Evolutionary conservation across 1,140 invertebrate species (phyloP).

Genomic region (Liolophura sinensis): DNA sequence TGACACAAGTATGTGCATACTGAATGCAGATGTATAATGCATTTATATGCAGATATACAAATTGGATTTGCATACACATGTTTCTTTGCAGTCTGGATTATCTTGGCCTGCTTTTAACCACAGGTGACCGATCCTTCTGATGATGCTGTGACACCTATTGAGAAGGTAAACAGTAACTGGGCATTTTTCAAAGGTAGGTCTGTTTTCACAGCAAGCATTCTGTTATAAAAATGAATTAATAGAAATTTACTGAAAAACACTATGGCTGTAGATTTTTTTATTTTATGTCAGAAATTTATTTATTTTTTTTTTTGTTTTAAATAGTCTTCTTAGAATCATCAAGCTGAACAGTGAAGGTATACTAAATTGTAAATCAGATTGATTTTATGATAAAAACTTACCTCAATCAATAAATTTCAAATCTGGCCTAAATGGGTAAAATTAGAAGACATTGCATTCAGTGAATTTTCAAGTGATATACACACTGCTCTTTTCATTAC

Average conservation of each 20-base stretch:
- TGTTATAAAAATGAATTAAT: neutral
- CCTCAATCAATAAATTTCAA: no score
- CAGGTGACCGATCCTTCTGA: slow-evolving; percentile 3
- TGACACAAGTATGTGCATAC: neutral
- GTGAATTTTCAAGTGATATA: neutral
- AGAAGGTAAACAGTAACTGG: slow-evolving; percentile 14
- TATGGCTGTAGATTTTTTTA: neutral
- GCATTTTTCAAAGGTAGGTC: slow-evolving; percentile 15
- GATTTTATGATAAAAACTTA: no score
- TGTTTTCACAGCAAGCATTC: no score
- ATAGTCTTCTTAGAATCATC: no score
- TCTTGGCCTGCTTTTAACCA: neutral
- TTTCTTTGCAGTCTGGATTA: neutral
- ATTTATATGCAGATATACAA: neutral
- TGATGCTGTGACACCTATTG: neutral
- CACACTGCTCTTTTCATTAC: no score
- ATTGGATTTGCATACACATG: neutral
- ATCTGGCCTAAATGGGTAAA: no score
- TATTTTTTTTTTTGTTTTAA: neutral
- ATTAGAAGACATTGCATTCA: neutral
- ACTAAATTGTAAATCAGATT: no score
- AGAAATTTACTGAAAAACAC: neutral
- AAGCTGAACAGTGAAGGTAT: no score
- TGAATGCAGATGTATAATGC: neutral
- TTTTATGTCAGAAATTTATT: neutral